Conservation (phyloP, 2,797 vertebrate genomes). For the Thalassophryne amazonica region DNA sequence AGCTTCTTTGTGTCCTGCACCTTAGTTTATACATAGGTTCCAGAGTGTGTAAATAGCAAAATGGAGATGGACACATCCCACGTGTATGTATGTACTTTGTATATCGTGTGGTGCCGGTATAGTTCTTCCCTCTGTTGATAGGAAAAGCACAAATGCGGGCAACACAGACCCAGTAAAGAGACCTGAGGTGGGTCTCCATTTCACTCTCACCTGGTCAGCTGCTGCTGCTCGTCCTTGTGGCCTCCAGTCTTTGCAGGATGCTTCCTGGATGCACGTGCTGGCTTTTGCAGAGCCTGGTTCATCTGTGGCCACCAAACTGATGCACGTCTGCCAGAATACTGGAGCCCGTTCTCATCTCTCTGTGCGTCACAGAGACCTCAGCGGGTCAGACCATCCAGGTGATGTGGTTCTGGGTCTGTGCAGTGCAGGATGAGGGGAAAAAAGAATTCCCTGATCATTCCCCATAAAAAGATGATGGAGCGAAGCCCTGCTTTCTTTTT, state of each 20-base stretch:
- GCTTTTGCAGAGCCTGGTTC: conserved; percentile 29
- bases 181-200: too few relatives aligned
- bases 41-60: too few relatives aligned
- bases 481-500: background rate
- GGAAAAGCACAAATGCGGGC: too few relatives aligned
- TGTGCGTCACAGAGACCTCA: conserved; percentile 15
- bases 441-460: conserved; percentile 7
- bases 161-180: too few relatives aligned
- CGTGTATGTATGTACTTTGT: too few relatives aligned
- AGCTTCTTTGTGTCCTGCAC: too few relatives aligned
- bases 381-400: too few relatives aligned
- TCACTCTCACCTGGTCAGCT: conserved; percentile 40
- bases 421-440: conserved; percentile 2
- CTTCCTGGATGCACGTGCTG: conserved; percentile 48
- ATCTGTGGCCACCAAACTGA: conserved; percentile 42
- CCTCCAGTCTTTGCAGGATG: conserved; percentile 12
- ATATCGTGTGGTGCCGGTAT: too few relatives aligned
- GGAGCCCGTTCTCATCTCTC: conserved; percentile 61
- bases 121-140: too few relatives aligned
- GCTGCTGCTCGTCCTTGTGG: conserved; percentile 11
- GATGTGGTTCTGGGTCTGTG: background rate
- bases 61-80: too few relatives aligned
- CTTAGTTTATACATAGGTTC: too few relatives aligned
- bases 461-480: conserved; percentile 44
- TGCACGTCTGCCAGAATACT: conserved; percentile 45